Base-by-base conservation (phyloP, 2,797 vertebrate species). In the Gouania willdenowi region DNA sequence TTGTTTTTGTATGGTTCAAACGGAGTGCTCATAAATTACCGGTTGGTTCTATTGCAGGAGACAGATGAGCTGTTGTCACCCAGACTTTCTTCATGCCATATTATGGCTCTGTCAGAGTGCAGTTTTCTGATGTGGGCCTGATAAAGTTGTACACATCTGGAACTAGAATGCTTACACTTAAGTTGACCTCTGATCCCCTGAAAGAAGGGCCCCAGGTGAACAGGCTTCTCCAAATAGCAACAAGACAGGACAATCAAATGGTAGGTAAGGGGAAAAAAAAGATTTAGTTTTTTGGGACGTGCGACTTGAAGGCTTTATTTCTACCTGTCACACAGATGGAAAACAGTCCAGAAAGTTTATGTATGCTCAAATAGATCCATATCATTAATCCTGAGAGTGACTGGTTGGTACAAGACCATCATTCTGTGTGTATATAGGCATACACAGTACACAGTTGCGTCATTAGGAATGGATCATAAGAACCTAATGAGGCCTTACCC, bases 401-500 rank as follows among this genome's bases (percentile, higher is more conserved):
- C 13, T 58, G 56, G 44, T 32, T 56, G 63, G 69, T 55, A 43
- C 3, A 46, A 48, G 4, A 10, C 17, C 13, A 30, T 22, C 30
- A 36, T 42, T 56, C n/a, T 35, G 22, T 57, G 48, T 66, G 30
- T 49, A 3, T 44, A 18, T 32, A 56, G 35, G 37, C 48, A 50
- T 37, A n/a, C 19, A 37, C 26, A 16, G 35, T 44, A 56, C 31
- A 25, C 34, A 39, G 68, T 68, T 83, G 64, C 55, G 33, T 83
- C 79, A 80, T 46, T 35, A 41, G 30, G 53, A 54, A 52, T 72
- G 83, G 70, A 70, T 75, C 72, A 84, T 83, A 81, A 77, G 69
- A 70, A 85, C 52, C 75, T 67, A 87, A 84, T 78, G 80, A 87
- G 56, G 65, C 78, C 69, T 82, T 66, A 65, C 53, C 61, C 50